phyloP scores from a whole-genome alignment of 1,140 invertebrate species.

The Papilio aristodemus region DNA sequence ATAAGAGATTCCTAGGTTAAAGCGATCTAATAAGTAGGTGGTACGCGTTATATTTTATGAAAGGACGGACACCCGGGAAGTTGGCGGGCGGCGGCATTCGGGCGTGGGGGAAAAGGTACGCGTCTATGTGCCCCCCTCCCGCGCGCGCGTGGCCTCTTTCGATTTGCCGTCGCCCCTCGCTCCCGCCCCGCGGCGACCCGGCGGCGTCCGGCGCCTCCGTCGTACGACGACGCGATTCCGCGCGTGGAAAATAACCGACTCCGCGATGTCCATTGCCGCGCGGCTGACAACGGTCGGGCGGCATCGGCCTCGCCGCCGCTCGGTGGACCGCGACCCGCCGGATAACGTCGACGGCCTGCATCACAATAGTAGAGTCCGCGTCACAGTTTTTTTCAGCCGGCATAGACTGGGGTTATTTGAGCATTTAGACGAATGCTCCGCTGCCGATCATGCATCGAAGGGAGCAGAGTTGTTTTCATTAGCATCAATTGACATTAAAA shows the following conservation, averaged over 20 bases:
- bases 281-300: constrained; percentile 46
- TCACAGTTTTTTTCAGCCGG: constrained; percentile 54
- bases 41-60: constrained; percentile 66
- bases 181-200: constrained; percentile 51
- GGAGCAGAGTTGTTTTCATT: constrained; percentile 53
- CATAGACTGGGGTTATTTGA: constrained; percentile 50
- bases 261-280: constrained; percentile 60
- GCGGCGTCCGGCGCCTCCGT: constrained; percentile 47
- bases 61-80: constrained; percentile 54
- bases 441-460: constrained; percentile 53
- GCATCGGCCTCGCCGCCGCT: background rate
- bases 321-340: constrained; percentile 34
- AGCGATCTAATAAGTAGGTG: constrained; percentile 72
- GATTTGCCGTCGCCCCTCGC: constrained; percentile 57
- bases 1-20: constrained; percentile 77
- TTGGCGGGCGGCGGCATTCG: constrained; percentile 40
- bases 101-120: constrained; percentile 39
- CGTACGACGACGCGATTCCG: constrained; percentile 57
- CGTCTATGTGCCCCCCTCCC: constrained; percentile 44
- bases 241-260: constrained; percentile 59
- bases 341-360: constrained; percentile 54
- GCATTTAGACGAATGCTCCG: constrained; percentile 65
- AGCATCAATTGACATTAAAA: constrained; percentile 61
- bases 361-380: constrained; percentile 46
- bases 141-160: constrained; percentile 70